A percentile compares a stretch with the other conserved stretches of the same genome.
Evolutionary conservation across 2,888 invertebrate species (phyloP).

Genomic region (Melinaea menophilus): DNA sequence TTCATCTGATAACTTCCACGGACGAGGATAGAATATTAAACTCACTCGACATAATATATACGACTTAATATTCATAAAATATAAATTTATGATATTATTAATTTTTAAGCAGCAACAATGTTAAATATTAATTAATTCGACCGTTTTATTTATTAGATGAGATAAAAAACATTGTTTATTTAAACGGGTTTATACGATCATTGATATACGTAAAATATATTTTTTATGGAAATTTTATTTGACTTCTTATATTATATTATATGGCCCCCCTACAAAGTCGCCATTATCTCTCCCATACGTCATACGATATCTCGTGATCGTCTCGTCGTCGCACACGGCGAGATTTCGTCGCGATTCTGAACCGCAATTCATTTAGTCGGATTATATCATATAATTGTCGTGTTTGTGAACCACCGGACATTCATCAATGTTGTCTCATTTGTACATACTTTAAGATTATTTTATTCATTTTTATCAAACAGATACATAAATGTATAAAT

Average conservation of each 20-base stretch:
- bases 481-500: too few species aligned
- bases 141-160: not conserved
- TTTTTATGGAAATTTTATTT: not conserved
- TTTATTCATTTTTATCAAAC: not conserved
- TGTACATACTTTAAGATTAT: conserved; percentile 8
- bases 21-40: not conserved
- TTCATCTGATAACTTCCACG: conserved; percentile 1
- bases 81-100: not conserved
- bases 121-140: not conserved
- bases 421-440: conserved; percentile 23
- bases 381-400: conserved; percentile 31
- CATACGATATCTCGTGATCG: conserved; percentile 64
- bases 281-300: conserved; percentile 47
- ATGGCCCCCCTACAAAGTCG: conserved; percentile 30
- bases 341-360: conserved; percentile 34
- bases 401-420: conserved; percentile 24
- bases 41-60: not conserved
- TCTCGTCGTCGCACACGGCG: conserved; percentile 39
- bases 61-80: not conserved
- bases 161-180: not conserved
- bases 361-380: conserved; percentile 30
- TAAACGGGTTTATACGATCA: not conserved
- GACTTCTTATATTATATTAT: conserved; percentile 8
- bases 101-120: not conserved
- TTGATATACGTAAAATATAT: not conserved